Evolutionary conservation across 2,113 vertebrate genomes (phyloP).

Genomic region (Embiotoca jacksoni): DNA sequence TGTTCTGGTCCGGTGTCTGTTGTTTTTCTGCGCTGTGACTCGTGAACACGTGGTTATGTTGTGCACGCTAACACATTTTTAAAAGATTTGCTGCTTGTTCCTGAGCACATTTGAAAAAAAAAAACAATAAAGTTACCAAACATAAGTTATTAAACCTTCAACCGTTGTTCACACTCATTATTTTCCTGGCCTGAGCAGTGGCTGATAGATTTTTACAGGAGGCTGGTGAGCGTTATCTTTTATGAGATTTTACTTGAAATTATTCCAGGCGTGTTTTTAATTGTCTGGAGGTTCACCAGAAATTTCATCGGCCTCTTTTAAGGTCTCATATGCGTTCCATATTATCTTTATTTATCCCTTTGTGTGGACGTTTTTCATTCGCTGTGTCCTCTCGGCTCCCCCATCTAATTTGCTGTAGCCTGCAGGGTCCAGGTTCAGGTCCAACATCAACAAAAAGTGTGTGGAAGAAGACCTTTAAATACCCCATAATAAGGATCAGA

Average conservation of each 20-base stretch:
- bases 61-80: conserved; percentile 15
- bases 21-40: background rate
- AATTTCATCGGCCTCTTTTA: background rate
- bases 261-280: conserved; percentile 20
- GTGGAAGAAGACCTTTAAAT: conserved; percentile 26
- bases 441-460: conserved; percentile 39
- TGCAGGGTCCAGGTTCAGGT: conserved; percentile 2
- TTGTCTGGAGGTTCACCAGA: conserved; percentile 21
- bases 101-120: conserved; percentile 28
- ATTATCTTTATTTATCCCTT: background rate
- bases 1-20: background rate
- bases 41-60: conserved; percentile 1
- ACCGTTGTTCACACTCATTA: conserved; percentile 37
- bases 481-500: conserved; percentile 41
- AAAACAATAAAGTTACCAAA: conserved; percentile 68
- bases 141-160: conserved; percentile 45
- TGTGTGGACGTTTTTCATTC: background rate
- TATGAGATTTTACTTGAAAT: conserved; percentile 31
- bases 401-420: background rate
- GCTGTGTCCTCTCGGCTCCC: background rate
- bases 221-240: conserved; percentile 29
- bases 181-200: conserved; percentile 19
- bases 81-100: conserved; percentile 22
- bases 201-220: conserved; percentile 34
- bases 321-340: background rate